Percentiles rank a stretch among this genome's conserved stretches.
Evolutionary conservation across 2,113 vertebrate genomes (phyloP).

Genomic region (Scalopus aquaticus): DNA sequence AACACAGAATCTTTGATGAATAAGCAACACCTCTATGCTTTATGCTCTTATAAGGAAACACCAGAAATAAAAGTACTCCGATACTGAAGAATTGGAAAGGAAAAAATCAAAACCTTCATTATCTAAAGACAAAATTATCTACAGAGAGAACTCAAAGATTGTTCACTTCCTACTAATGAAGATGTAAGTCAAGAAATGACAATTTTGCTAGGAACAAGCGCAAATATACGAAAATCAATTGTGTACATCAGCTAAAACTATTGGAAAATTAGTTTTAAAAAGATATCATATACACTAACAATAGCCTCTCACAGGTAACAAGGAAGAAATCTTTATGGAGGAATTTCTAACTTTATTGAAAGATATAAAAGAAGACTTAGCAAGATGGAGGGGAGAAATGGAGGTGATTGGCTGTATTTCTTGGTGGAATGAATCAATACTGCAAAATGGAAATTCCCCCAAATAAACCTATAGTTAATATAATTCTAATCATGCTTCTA

Average conservation of each 20-base stretch:
- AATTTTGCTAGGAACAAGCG: neutral
- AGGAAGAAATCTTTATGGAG: slow-evolving; percentile 52
- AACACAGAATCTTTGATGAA: neutral
- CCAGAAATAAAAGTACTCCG: neutral
- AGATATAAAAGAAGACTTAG: slow-evolving; percentile 15
- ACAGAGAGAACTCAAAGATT: neutral
- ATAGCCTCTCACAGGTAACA: slow-evolving; percentile 31
- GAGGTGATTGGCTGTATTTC: neutral
- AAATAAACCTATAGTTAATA: neutral
- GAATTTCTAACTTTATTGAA: slow-evolving; percentile 51
- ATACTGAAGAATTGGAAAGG: neutral
- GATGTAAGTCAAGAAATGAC: neutral
- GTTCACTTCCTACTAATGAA: neutral
- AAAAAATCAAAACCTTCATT: neutral
- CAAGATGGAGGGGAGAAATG: neutral
- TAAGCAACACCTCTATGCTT: neutral
- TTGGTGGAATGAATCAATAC: slow-evolving; percentile 38
- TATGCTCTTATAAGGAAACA: neutral
- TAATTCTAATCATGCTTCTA: neutral
- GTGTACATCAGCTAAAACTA: neutral
- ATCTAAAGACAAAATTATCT: neutral
- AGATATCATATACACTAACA: neutral
- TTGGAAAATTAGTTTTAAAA: slow-evolving; percentile 42
- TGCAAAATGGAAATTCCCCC: neutral
- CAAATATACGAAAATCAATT: neutral